A percentile compares a stretch with the other conserved stretches of the same genome.
These are phyloP conservation scores for Trichosurus vulpecula DNA, from an alignment of 2,797 vertebrate species.

Conservation along the genomic window DNA sequence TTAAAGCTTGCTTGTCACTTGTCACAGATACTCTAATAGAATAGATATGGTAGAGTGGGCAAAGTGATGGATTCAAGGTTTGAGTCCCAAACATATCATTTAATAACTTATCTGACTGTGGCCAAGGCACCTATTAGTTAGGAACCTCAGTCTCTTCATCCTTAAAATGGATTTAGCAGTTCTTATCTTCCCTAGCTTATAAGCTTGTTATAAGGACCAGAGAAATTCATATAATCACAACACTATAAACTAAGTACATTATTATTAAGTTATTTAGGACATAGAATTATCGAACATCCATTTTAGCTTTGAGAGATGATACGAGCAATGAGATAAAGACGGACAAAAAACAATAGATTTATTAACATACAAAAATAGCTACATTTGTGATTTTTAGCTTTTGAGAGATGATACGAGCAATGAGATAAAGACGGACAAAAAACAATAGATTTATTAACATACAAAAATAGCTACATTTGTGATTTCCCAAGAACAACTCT, in stretches of 20 bases:
- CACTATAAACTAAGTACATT: background rate
- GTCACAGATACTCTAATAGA: background rate
- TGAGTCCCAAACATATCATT: background rate
- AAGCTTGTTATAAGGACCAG: background rate
- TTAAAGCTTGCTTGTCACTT: background rate
- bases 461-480: slow-evolving; percentile 1
- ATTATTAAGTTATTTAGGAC: background rate
- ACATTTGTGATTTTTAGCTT: background rate
- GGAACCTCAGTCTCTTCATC: background rate
- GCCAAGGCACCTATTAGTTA: background rate
- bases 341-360: slow-evolving; percentile 10
- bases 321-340: background rate
- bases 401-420: background rate
- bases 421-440: slow-evolving; percentile 3
- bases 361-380: slow-evolving; percentile 22
- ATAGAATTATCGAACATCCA: background rate
- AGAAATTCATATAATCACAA: background rate
- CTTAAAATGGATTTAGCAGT: background rate
- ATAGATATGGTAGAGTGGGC: background rate
- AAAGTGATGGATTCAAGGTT: background rate
- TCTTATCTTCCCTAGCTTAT: background rate
- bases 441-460: slow-evolving; percentile 7
- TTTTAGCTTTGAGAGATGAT: background rate
- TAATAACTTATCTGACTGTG: background rate
- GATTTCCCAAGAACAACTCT: background rate